A percentile compares a stretch with the other conserved stretches of the same genome.
Conservation (phyloP, 1,140 invertebrate species). For the Penaeus indicus region DNA sequence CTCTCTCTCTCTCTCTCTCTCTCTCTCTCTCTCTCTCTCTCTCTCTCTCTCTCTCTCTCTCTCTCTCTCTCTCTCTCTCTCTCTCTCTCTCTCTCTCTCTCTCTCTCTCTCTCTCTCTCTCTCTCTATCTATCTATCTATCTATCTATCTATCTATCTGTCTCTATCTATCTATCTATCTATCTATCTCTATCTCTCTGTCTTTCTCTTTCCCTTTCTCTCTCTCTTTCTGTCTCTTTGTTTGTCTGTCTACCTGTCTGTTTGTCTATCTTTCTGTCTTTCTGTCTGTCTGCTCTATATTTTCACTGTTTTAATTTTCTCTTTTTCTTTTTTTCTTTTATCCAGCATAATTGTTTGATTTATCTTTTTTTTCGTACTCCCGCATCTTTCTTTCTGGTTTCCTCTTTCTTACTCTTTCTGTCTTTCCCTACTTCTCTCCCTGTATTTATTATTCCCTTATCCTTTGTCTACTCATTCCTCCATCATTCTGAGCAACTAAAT, state of each 20-base stretch:
- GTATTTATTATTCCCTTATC: too few species aligned
- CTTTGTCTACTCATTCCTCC: too few species aligned
- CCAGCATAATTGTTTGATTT: too few species aligned
- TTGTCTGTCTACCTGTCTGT: background rate
- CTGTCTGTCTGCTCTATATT: background rate
- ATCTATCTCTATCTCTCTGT: background rate
- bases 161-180: too few species aligned
- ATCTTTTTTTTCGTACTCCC: too few species aligned
- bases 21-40: background rate
- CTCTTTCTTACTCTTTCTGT: too few species aligned
- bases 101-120: too few species aligned
- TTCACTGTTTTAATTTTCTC: background rate
- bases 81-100: background rate
- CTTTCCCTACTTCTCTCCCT: too few species aligned
- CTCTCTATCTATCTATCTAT: slow-evolving; percentile 13
- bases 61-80: background rate
- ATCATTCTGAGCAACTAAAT: too few species aligned
- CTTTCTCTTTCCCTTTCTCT: too few species aligned
- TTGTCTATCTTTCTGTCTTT: background rate
- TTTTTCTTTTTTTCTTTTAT: background rate
- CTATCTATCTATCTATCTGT: background rate
- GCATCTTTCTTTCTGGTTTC: too few species aligned
- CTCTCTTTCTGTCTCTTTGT: background rate
- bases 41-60: background rate
- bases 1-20: slow-evolving; percentile 10